Conservation (phyloP, 92 coral and sea anemone genomes). For the Chrysogorgia sp. region DNA sequence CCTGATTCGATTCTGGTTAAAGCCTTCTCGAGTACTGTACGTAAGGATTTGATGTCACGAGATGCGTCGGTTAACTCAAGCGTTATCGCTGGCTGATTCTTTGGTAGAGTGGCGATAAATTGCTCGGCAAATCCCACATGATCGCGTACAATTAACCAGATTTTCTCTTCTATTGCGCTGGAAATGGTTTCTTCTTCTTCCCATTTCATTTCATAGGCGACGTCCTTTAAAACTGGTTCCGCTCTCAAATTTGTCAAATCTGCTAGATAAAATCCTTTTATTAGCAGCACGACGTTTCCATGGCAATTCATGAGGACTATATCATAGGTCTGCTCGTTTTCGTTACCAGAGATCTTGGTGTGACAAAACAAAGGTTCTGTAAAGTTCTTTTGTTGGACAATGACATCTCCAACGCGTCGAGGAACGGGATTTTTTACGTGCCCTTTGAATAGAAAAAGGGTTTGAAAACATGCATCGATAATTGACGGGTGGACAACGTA, state of each 20-base stretch:
- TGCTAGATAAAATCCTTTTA: constrained; percentile 51
- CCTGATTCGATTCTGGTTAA: background rate
- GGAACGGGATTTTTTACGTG: constrained; percentile 13
- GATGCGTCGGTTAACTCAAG: background rate
- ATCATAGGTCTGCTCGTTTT: constrained; percentile 43
- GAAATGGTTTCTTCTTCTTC: constrained; percentile 7
- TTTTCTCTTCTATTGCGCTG: background rate
- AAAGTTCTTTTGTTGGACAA: background rate
- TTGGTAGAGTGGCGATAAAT: background rate
- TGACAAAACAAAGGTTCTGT: constrained; percentile 21
- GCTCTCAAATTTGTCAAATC: constrained; percentile 43
- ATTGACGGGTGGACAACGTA: constrained; percentile 69
- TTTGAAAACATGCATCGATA: constrained; percentile 72
- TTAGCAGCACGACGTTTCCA: constrained; percentile 44
- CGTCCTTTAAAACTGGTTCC: constrained; percentile 43
- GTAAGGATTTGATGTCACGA: background rate
- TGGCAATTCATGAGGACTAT: constrained; percentile 52
- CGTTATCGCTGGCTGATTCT: background rate
- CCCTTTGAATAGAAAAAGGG: background rate
- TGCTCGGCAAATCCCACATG: constrained; percentile 14
- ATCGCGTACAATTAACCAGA: constrained; percentile 46
- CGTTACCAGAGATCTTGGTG: constrained; percentile 24
- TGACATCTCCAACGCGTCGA: constrained; percentile 27
- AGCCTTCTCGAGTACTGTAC: constrained; percentile 12
- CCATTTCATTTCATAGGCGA: constrained; percentile 51